Base-by-base conservation (phyloP, 2,113 vertebrate species). In the Ariopsis seemanni region DNA sequence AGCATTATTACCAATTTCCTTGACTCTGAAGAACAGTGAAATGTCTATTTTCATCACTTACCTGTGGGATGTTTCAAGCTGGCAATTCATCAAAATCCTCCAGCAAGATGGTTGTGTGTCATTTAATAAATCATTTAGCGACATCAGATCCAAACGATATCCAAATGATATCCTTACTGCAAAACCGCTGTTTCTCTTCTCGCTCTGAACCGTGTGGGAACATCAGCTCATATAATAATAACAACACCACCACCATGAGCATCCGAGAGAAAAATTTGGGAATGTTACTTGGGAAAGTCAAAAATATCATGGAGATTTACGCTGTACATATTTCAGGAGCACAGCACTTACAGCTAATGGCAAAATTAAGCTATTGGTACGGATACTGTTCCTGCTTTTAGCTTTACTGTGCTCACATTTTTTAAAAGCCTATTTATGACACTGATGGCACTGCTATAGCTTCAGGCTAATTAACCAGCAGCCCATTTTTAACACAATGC, bases 401-500 rank as follows among this genome's bases (percentile, higher is more conserved):
- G 79, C 79, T 60, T 58, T 81, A 81, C 30, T 81, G 57, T 81
- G 79, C 27, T 81, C 79, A 60, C 79, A 60, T 62, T 81, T 77
- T 60, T 81, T 42, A 81, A 81, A 81, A 81, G 57, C 79, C 57
- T 34, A 60, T 81, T 81, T 60, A 81, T 62, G 79, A 81, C 79
- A 42, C 79, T 42, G 27, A 81, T 81, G 79, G 27, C 79, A 79
- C 77, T 80, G n/a, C 77, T 57, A 53, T n/a, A 58, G 53, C 53
- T 57, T 80, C 52, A 80, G 77, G 7, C 52, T 79, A 57, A 79
- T 79, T 79, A 79, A 79, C 52, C 77, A 55, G n/a, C 30, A 7
- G 53, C 14, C 1, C 10, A 0, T 20, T 15, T 53, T 79, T 57
- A 9, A 80, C 79, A 81, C 55, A 81, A 42, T 42, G 57, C 57